These are phyloP conservation scores for Oenanthe oenanthe DNA, from an alignment of 2,113 vertebrate genomes.

Conservation along the genomic window DNA sequence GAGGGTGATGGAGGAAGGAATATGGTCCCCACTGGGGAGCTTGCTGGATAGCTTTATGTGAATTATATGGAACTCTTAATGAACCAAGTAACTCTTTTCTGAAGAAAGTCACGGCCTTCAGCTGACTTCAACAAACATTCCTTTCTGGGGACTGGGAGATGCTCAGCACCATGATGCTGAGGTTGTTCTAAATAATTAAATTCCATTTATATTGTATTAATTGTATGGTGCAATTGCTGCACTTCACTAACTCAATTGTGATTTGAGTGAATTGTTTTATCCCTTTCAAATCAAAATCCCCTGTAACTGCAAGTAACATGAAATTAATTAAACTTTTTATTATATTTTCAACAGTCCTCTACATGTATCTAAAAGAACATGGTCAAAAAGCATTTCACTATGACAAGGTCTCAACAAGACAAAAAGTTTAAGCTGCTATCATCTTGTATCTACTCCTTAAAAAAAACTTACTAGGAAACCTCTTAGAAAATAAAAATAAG, in stretches of 20 bases:
- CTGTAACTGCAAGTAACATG: not conserved
- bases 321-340: not conserved
- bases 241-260: not conserved
- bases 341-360: not conserved
- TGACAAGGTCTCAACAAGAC: not conserved
- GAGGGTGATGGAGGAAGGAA: not conserved
- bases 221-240: not conserved
- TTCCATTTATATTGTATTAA: not conserved
- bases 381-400: not conserved
- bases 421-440: not conserved
- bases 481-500: not conserved
- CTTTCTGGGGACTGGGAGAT: not conserved
- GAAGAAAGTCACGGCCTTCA: not conserved
- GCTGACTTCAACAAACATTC: not conserved
- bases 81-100: not conserved
- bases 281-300: not conserved
- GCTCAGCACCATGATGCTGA: not conserved
- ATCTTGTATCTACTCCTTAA: not conserved
- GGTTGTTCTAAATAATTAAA: not conserved
- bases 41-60: not conserved
- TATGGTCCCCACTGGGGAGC: accelerated
- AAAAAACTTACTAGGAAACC: not conserved
- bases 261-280: not conserved
- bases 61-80: not conserved
- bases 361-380: not conserved